Base-by-base conservation (phyloP, 1,140 invertebrate species). In the Calliphora vicina region DNA sequence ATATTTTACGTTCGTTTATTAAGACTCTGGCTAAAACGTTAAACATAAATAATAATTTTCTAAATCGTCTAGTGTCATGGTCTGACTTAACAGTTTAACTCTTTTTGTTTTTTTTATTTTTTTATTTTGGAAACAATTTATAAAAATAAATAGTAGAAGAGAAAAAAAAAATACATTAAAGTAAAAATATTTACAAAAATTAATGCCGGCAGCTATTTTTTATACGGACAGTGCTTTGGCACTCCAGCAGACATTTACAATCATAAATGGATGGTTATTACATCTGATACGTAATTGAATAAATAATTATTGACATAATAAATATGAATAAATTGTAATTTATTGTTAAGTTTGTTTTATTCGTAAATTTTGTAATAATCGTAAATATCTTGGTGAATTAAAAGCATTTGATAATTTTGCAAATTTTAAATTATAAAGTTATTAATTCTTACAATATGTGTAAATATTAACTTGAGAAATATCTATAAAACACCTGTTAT, bases 271-370 rank as follows among this genome's bases (percentile, higher is more conserved):
- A 23, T 67, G 61, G 61, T 67, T 67, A 67, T 67, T 67, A 25
- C 61, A 67, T 67, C 20, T 67, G 61, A 67, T 67, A 67, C 61
- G 61, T 67, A 67, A 67, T 67, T 67, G 61, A 67, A 67, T 67
- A 67, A 67, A 67, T 67, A 67, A 67, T 67, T 67, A 67, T 67
- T 67, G 61, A 67, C 61, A 67, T 67, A 67, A 67, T 67, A 67
- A 67, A 67, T 67, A 67, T 67, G n/a, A 23, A 67, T 6, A 23
- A 67, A 67, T 67, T 23, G 61, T 67, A 23, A 67, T 67, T 23
- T 23, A 67, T 67, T 20, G 35, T 35, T 8, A 35, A 35, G 35
- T 10, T 35, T 35, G 35, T 35, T 35, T 35, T 35, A 35, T 35
- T 35, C n/a, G 35, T 35, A 35, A 35, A 35, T 35, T 35, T 35